Percentiles rank a stretch among this genome's conserved stretches.
phyloP scores from a whole-genome alignment of 2,797 vertebrate genomes.

The Danio choprae region DNA sequence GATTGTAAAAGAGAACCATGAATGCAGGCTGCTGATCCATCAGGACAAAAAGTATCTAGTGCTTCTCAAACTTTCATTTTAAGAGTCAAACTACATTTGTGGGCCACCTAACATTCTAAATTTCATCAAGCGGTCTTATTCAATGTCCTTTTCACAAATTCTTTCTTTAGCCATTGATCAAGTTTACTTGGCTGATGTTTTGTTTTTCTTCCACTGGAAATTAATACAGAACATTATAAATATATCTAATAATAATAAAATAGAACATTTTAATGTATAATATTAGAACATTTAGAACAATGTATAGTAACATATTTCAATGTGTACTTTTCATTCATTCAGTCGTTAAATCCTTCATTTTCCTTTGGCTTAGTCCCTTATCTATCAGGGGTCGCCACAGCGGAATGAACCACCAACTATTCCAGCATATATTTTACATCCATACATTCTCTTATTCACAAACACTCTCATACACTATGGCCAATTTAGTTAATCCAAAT shows the following conservation, averaged over 20 bases:
- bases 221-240: not conserved
- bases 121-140: not conserved
- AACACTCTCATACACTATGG: too few species aligned
- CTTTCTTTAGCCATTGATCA: not conserved
- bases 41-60: conserved; percentile 49
- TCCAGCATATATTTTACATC: too few species aligned
- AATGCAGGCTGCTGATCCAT: conserved; percentile 44
- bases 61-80: conserved; percentile 5
- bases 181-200: not conserved
- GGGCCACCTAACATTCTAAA: not conserved
- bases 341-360: too few species aligned
- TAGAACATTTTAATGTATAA: too few species aligned
- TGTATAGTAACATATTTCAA: too few species aligned
- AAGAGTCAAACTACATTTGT: not conserved
- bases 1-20: conserved; percentile 44
- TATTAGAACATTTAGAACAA: too few species aligned
- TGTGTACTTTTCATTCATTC: too few species aligned
- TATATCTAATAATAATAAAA: not conserved
- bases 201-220: not conserved
- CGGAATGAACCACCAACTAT: too few species aligned
- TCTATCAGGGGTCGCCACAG: too few species aligned
- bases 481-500: too few species aligned
- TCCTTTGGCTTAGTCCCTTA: too few species aligned
- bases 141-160: not conserved
- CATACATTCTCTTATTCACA: too few species aligned